A percentile compares a stretch with the other conserved stretches of the same genome.
Evolutionary conservation across 1,140 invertebrate genomes (phyloP).

Genomic region (Pteromalus puparum): DNA sequence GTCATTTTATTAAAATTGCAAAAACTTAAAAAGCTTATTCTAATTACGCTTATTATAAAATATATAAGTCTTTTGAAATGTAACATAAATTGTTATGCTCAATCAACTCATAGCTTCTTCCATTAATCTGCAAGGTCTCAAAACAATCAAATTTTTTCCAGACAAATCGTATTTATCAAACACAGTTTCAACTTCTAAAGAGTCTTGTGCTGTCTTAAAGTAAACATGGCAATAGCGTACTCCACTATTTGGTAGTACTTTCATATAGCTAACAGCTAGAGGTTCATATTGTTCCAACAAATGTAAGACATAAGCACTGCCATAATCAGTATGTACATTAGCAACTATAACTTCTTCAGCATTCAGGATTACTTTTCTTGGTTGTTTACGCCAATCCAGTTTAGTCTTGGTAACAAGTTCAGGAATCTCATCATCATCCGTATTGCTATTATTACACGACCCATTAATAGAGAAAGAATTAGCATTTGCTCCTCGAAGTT

Average conservation of each 20-base stretch:
- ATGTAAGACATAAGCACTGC: slow-evolving; percentile 62
- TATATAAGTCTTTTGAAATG: too few relatives aligned
- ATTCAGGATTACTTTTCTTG: slow-evolving; percentile 22
- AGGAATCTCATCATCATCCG: slow-evolving; percentile 23
- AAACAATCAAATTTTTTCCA: slow-evolving; percentile 59
- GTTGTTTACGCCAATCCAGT: not conserved
- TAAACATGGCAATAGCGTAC: slow-evolving; percentile 66
- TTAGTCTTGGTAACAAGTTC: slow-evolving; percentile 13
- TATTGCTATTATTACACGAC: too few relatives aligned
- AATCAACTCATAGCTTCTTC: slow-evolving; percentile 7
- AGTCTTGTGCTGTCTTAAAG: slow-evolving; percentile 59
- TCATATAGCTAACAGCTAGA: slow-evolving; percentile 59
- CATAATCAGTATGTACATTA: slow-evolving; percentile 60
- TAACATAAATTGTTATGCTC: not conserved
- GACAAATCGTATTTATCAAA: slow-evolving; percentile 59
- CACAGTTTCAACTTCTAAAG: slow-evolving; percentile 52
- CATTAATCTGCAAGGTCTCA: slow-evolving; percentile 52
- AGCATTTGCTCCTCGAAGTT: not conserved
- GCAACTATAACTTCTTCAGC: slow-evolving; percentile 65
- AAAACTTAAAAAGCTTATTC: not conserved
- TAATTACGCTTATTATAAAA: too few relatives aligned
- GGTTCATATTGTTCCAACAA: slow-evolving; percentile 64
- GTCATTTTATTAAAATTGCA: not conserved
- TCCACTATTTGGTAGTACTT: slow-evolving; percentile 20
- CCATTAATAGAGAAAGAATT: not conserved